A percentile compares a stretch with the other conserved stretches of the same genome.
phyloP scores from a whole-genome alignment of 2,888 invertebrate species.

The Parascotia fuliginaria region DNA sequence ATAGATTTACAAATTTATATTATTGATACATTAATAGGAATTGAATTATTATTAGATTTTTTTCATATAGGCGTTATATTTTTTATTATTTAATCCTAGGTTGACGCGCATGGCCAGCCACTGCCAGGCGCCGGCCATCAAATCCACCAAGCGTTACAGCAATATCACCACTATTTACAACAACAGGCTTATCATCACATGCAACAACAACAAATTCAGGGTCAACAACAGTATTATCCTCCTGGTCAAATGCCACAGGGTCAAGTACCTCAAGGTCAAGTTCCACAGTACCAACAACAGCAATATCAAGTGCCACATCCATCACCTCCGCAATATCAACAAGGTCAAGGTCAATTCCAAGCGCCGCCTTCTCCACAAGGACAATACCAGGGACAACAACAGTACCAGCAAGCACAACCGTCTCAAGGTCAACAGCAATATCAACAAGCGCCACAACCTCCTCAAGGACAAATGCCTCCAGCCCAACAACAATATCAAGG shows the following conservation, averaged over 20 bases:
- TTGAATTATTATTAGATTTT: too few relatives aligned
- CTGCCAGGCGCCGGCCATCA: constrained; percentile 75
- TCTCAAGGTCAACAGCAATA: constrained; percentile 44
- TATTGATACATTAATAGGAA: too few relatives aligned
- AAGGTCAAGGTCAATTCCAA: constrained; percentile 33
- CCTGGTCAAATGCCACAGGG: constrained; percentile 44
- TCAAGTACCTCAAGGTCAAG: constrained; percentile 50
- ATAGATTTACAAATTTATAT: too few relatives aligned
- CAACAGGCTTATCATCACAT: constrained; percentile 51
- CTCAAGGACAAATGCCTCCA: constrained; percentile 42
- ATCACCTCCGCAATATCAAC: constrained; percentile 23
- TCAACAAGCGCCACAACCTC: constrained; percentile 19
- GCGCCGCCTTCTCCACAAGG: constrained; percentile 44
- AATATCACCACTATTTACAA: constrained; percentile 59
- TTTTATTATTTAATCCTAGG: constrained; percentile 46
- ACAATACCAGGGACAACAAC: constrained; percentile 41
- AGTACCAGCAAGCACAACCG: constrained; percentile 37
- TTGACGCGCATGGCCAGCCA: constrained; percentile 73
- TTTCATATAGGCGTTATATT: background rate
- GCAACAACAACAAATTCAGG: constrained; percentile 38
- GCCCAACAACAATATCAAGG: constrained; percentile 35
- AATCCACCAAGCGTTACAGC: constrained; percentile 67
- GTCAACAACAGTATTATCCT: constrained; percentile 40
- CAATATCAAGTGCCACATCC: constrained; percentile 28
- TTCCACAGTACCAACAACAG: constrained; percentile 49